A percentile compares a stretch with the other conserved stretches of the same genome.
phyloP scores from a whole-genome alignment of 2,888 invertebrate genomes.

The Eilema sororculum region DNA sequence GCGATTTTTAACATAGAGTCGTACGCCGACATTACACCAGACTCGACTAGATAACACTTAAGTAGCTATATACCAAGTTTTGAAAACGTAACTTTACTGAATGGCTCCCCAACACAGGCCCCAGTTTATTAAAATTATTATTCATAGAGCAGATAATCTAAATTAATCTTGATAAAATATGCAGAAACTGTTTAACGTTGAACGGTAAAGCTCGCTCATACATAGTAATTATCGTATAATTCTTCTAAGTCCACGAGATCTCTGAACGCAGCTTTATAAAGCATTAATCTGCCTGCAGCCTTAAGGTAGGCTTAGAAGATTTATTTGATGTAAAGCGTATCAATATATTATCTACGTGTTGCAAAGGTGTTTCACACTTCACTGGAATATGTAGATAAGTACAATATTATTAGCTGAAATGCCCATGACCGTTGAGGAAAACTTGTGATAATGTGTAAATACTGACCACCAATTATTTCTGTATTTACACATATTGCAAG shows the following conservation, averaged over 20 bases:
- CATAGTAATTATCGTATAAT: background rate
- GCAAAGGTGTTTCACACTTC: background rate
- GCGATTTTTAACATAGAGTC: no score
- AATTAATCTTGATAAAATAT: slow-evolving; percentile 2
- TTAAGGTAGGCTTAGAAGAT: background rate
- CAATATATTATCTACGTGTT: background rate
- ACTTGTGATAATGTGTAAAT: no score
- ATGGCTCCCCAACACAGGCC: no score
- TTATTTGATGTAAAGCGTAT: background rate
- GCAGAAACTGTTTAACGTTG: background rate
- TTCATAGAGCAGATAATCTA: background rate
- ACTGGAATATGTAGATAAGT: background rate
- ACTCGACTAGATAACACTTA: no score
- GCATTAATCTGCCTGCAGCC: background rate
- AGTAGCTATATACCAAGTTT: no score
- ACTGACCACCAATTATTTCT: no score
- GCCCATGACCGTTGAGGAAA: no score
- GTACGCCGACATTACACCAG: no score
- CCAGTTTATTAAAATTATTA: background rate
- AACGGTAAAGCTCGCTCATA: background rate
- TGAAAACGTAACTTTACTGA: background rate
- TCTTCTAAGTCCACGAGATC: background rate
- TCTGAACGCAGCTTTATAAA: slow-evolving; percentile 2
- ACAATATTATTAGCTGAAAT: background rate
- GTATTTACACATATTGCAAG: no score